phyloP scores from a whole-genome alignment of 2,797 vertebrate genomes.

The Cyclopterus lumpus region DNA sequence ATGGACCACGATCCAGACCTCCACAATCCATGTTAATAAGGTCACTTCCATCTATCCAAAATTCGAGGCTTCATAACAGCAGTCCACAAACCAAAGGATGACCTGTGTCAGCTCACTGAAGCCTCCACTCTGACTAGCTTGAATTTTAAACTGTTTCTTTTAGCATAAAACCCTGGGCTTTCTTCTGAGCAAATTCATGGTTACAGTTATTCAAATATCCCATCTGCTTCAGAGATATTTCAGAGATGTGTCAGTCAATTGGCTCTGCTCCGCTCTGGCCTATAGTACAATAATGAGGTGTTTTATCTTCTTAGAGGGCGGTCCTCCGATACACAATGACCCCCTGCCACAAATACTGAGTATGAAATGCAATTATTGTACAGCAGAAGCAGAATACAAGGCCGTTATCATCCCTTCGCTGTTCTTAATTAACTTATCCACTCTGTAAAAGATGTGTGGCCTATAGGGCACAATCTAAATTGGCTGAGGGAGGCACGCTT shows the following conservation, averaged over 20 bases:
- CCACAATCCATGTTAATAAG: no score
- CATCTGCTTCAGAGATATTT: constrained; percentile 24
- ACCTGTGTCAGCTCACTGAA: neutral
- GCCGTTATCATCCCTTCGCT: constrained; percentile 61
- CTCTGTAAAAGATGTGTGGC: constrained; percentile 63
- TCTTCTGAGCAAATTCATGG: neutral
- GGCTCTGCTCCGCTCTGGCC: constrained; percentile 14
- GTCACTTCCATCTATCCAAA: neutral
- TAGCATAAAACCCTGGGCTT: neutral
- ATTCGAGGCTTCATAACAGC: neutral
- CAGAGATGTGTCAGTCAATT: constrained; percentile 28
- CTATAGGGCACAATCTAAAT: constrained; percentile 66
- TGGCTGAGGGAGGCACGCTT: constrained; percentile 59
- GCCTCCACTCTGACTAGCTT: neutral
- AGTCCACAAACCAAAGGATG: neutral
- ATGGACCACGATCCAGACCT: no score
- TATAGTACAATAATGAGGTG: constrained; percentile 45
- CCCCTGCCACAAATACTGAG: constrained; percentile 54
- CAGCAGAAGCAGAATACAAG: constrained; percentile 59
- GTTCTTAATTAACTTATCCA: constrained; percentile 77
- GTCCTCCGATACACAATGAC: constrained; percentile 52
- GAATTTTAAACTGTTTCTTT: neutral
- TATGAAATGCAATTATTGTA: constrained; percentile 69
- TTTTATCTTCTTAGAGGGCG: constrained; percentile 46
- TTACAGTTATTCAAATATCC: constrained; percentile 13